Evolutionary conservation across 2,797 vertebrate genomes (phyloP).

Genomic region (Aythya fuligula): DNA sequence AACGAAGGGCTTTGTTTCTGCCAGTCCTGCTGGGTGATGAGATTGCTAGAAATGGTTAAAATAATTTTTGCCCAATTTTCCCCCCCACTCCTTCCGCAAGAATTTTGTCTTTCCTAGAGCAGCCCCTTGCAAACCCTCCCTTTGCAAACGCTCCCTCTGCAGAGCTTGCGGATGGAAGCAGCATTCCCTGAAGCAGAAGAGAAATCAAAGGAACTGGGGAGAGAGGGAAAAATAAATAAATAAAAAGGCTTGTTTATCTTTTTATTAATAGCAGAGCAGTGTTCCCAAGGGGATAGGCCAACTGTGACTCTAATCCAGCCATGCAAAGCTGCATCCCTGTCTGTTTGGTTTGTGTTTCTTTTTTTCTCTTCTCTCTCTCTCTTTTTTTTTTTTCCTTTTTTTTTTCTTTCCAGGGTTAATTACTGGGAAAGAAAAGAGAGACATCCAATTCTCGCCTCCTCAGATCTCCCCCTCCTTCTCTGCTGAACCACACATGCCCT

Average conservation of each 20-base stretch:
- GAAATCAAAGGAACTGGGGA: constrained; percentile 54
- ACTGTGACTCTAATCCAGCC: constrained; percentile 57
- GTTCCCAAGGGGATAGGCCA: constrained; percentile 47
- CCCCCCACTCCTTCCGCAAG: neutral
- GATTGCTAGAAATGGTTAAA: constrained; percentile 1
- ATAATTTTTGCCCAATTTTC: neutral
- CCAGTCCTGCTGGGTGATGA: neutral
- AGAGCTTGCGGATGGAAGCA: constrained; percentile 13
- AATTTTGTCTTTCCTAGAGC: constrained; percentile 30
- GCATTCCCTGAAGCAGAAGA: constrained; percentile 41
- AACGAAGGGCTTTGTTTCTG: neutral
- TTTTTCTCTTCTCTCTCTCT: neutral
- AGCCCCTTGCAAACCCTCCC: neutral
- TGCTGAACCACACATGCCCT: neutral
- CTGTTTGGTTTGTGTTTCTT: neutral
- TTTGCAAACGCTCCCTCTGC: neutral
- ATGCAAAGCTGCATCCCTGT: constrained; percentile 8
- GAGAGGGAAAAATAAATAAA: constrained; percentile 57
- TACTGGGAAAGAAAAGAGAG: constrained; percentile 18
- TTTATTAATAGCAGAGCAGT: constrained; percentile 64
- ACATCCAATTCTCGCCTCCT: neutral
- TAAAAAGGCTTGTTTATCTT: constrained; percentile 63
- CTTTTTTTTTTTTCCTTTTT: neutral
- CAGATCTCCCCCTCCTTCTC: neutral
- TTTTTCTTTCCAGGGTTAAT: constrained; percentile 43